phyloP scores from a whole-genome alignment of 2,113 vertebrate species.

The Poeciliopsis retropinna region DNA sequence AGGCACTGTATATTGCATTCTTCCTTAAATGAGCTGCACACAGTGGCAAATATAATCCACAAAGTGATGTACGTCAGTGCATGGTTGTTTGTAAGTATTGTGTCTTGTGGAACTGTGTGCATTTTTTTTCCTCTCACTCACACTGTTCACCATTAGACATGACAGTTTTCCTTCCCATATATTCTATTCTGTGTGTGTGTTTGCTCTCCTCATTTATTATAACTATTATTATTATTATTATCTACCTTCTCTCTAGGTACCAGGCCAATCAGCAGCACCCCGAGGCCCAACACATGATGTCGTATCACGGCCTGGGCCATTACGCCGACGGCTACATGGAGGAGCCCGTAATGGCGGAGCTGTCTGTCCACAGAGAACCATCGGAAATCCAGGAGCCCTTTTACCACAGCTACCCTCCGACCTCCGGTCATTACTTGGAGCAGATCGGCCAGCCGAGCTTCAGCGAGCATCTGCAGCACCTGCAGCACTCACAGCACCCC shows the following conservation, averaged over 20 bases:
- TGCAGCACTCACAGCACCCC: constrained; percentile 1
- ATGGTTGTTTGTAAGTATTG: constrained; percentile 51
- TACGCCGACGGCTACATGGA: constrained; percentile 63
- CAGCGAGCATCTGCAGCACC: constrained; percentile 39
- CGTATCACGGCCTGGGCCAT: constrained; percentile 52
- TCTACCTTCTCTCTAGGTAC: constrained; percentile 62
- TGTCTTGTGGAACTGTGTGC: constrained; percentile 17
- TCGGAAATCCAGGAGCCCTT: constrained; percentile 50
- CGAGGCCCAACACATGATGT: constrained; percentile 54
- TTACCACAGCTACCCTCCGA: constrained; percentile 42
- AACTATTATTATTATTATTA: neutral
- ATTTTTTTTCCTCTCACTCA: constrained; percentile 22
- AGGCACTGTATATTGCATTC: neutral
- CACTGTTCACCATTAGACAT: constrained; percentile 1
- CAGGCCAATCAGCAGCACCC: constrained; percentile 71
- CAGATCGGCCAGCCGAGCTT: constrained; percentile 33
- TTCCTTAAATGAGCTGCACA: neutral
- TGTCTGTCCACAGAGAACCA: constrained; percentile 70
- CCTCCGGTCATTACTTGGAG: constrained; percentile 46
- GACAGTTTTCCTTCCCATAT: neutral
- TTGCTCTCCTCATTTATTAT: neutral
- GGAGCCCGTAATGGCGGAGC: constrained; percentile 67
- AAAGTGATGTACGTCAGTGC: constrained; percentile 29
- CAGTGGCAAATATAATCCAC: neutral
- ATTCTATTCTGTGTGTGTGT: neutral